Percentiles rank a stretch among this genome's conserved stretches.
Conservation (phyloP, 2,113 vertebrate species). For the Corythornis cristatus region DNA sequence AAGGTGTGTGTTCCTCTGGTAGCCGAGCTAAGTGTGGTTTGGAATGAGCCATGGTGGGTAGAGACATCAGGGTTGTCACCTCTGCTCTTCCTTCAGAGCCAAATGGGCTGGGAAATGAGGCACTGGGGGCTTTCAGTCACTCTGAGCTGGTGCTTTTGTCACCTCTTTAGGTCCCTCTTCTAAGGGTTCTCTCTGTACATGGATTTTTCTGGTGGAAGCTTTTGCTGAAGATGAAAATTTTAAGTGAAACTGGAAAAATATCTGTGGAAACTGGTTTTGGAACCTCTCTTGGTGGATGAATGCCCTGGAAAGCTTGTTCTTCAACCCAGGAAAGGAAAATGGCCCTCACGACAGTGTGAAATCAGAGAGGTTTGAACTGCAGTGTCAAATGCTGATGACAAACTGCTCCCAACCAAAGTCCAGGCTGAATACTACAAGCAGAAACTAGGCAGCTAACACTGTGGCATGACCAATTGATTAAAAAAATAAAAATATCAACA, state of each 20-base stretch:
- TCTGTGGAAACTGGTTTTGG: background rate
- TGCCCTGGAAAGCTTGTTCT: background rate
- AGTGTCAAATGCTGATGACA: background rate
- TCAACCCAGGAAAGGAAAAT: background rate
- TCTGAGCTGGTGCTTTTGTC: background rate
- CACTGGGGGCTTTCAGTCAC: accelerated
- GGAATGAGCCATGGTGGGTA: accelerated
- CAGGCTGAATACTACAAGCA: background rate
- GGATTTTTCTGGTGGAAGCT: background rate
- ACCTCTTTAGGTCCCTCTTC: background rate
- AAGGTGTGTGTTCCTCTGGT: accelerated
- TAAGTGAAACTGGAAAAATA: background rate
- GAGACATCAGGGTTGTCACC: background rate
- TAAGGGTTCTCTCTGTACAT: background rate
- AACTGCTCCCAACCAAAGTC: background rate
- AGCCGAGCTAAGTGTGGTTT: background rate
- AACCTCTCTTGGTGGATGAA: background rate
- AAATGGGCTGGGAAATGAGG: background rate
- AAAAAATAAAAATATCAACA: slow-evolving; percentile 4
- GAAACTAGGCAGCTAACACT: slow-evolving; percentile 1
- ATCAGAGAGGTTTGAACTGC: background rate
- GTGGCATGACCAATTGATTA: background rate
- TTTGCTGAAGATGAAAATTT: background rate
- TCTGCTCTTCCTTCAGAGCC: background rate
- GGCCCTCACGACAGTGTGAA: background rate